Percentiles rank a stretch among this genome's conserved stretches.
Evolutionary conservation across 2,797 vertebrate genomes (phyloP).

Genomic region (Hydrophis major): DNA sequence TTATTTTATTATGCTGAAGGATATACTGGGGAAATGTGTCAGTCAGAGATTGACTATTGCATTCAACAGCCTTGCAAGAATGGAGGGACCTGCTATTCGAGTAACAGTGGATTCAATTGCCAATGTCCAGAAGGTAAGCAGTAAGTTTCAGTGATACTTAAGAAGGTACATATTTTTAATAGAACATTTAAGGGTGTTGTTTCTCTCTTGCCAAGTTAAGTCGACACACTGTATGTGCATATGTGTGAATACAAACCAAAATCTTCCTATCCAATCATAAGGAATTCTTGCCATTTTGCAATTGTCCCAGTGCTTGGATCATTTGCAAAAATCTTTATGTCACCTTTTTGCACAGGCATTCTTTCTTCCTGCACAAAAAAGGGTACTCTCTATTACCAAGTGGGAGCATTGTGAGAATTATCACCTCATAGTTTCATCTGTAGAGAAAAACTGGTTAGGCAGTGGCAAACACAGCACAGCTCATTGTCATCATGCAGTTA

Average conservation of each 20-base stretch:
- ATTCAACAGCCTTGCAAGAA: constrained; percentile 87
- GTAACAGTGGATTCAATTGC: constrained; percentile 82
- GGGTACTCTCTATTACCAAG: not conserved
- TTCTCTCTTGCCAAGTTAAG: not conserved
- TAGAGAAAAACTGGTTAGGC: not conserved
- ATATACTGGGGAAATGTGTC: constrained; percentile 89
- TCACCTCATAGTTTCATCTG: not conserved
- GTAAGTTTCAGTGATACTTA: not conserved
- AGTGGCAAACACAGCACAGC: not conserved
- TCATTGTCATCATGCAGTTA: not conserved
- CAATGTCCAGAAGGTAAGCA: constrained; percentile 89
- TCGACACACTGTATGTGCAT: not conserved
- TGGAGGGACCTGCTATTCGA: constrained; percentile 86
- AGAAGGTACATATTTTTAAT: not conserved
- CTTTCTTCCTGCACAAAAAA: not conserved
- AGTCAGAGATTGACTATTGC: constrained; percentile 88
- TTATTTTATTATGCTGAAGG: constrained; percentile 68
- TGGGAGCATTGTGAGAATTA: not conserved
- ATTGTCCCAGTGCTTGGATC: not conserved
- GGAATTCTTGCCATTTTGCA: not conserved
- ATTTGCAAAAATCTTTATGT: not conserved
- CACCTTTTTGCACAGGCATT: not conserved
- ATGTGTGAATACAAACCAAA: not conserved
- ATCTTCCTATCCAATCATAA: not conserved
- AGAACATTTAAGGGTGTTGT: not conserved